Conservation (phyloP, 2,113 vertebrate genomes). For the Chlorodrepanis virens region DNA sequence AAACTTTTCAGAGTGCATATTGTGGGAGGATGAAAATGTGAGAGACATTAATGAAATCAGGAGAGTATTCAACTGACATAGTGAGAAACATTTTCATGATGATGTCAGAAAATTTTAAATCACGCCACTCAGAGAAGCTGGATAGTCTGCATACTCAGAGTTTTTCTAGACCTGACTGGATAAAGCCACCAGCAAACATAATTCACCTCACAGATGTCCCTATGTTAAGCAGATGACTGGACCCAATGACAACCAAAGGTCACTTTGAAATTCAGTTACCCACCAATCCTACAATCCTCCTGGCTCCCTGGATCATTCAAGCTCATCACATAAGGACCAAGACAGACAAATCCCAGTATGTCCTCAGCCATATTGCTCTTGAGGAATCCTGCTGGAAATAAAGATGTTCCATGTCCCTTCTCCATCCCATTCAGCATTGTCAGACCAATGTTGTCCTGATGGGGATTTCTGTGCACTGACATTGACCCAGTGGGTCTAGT, state of each 20-base stretch:
- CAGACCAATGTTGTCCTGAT: neutral
- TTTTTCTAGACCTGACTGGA: neutral
- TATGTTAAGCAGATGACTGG: neutral
- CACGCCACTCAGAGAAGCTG: neutral
- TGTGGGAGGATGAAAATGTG: neutral
- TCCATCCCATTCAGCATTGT: neutral
- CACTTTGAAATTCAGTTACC: neutral
- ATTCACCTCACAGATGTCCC: neutral
- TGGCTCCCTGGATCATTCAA: neutral
- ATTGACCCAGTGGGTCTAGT: neutral
- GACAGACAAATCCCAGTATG: neutral
- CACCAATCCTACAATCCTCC: neutral
- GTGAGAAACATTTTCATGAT: neutral
- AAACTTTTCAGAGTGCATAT: neutral
- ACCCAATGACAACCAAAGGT: rapidly evolving
- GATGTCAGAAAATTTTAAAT: neutral
- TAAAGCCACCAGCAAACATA: neutral
- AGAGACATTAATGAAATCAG: neutral
- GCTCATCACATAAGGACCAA: neutral
- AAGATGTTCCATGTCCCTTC: neutral
- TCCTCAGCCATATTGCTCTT: neutral
- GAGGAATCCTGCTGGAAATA: neutral
- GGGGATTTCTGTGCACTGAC: neutral
- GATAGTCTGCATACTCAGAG: neutral
- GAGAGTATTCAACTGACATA: neutral